Percentiles rank a stretch among this genome's conserved stretches.
phyloP scores from a whole-genome alignment of 2,888 invertebrate genomes.

The Crepidodera aurea region DNA sequence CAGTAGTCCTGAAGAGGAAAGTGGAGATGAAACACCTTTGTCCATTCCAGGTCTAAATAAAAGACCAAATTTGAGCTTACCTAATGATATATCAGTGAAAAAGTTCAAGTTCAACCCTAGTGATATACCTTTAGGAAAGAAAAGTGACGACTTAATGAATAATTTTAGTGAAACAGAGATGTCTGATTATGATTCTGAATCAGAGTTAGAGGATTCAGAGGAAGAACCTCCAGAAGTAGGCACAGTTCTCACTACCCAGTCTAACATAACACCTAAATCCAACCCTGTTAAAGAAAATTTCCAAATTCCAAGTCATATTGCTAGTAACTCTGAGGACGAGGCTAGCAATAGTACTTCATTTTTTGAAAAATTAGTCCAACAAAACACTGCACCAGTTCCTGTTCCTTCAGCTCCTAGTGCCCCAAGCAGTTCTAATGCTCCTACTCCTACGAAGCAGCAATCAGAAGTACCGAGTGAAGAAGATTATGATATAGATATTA shows the following conservation, averaged over 20 bases:
- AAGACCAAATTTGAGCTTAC: constrained; percentile 28
- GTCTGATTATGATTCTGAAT: constrained; percentile 57
- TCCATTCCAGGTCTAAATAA: constrained; percentile 43
- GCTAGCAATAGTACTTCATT: constrained; percentile 58
- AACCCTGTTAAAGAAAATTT: constrained; percentile 28
- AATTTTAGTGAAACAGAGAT: constrained; percentile 57
- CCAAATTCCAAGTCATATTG: constrained; percentile 12
- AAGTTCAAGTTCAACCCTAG: constrained; percentile 49
- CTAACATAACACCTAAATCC: constrained; percentile 36
- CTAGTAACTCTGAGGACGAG: constrained; percentile 51
- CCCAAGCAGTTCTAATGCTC: constrained; percentile 15
- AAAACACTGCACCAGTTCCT: constrained; percentile 44
- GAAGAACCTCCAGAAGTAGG: constrained; percentile 58
- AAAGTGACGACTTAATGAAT: constrained; percentile 45
- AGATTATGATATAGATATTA: constrained; percentile 67
- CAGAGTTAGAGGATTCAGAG: constrained; percentile 59
- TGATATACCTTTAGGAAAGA: constrained; percentile 42
- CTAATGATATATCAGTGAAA: constrained; percentile 49
- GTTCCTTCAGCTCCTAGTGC: constrained; percentile 35
- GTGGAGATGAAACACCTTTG: constrained; percentile 43
- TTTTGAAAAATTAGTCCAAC: constrained; percentile 56
- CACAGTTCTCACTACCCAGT: constrained; percentile 35
- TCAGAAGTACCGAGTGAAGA: constrained; percentile 46
- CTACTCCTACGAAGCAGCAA: constrained; percentile 16
- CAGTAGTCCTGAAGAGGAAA: constrained; percentile 47